These are phyloP conservation scores for Gorsachius magnificus DNA, from an alignment of 2,797 vertebrate species.

Conservation along the genomic window DNA sequence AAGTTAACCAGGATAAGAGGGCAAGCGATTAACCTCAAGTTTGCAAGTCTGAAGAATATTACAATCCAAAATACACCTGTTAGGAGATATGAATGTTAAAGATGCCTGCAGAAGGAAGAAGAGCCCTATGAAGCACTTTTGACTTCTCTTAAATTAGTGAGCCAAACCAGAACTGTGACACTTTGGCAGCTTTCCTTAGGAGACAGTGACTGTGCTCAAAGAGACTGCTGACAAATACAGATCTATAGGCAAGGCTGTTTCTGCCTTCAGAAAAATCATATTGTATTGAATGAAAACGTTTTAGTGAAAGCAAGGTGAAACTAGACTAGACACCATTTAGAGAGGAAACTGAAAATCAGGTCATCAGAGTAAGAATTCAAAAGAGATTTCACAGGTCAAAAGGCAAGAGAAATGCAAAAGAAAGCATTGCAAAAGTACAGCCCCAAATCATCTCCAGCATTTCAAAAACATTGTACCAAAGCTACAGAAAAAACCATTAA, in stretches of 20 bases:
- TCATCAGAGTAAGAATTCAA: background rate
- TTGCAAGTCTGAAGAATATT: background rate
- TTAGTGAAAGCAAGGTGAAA: background rate
- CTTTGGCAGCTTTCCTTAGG: background rate
- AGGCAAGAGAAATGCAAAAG: background rate
- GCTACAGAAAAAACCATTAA: background rate
- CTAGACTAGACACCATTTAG: background rate
- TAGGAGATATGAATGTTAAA: background rate
- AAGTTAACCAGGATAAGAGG: background rate
- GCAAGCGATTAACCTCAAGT: constrained; percentile 1
- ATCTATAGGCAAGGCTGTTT: background rate
- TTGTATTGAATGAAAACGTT: background rate
- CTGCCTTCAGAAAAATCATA: background rate
- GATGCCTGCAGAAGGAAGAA: background rate
- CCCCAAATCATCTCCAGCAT: background rate
- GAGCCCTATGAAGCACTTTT: background rate
- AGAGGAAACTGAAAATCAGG: background rate
- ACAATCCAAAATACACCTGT: background rate
- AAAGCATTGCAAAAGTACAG: background rate
- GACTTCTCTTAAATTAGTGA: background rate
- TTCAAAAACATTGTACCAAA: background rate
- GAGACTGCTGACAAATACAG: background rate
- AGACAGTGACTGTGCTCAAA: background rate
- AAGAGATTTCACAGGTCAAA: background rate
- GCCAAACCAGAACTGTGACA: background rate